These are phyloP conservation scores for Gymnorhina tibicen DNA, from an alignment of 2,113 vertebrate genomes.

Conservation along the genomic window DNA sequence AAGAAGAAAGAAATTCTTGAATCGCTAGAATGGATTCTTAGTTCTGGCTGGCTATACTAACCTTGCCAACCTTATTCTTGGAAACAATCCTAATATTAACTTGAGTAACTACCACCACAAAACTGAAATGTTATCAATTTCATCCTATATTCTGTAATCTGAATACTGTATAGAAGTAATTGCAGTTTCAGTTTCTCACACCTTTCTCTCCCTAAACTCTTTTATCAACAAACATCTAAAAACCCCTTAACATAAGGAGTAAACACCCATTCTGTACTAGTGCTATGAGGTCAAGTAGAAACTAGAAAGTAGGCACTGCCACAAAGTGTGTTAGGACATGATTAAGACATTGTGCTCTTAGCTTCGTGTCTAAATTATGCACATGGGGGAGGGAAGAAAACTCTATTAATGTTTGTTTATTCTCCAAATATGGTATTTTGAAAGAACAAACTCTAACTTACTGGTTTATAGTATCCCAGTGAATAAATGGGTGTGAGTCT, in stretches of 20 bases:
- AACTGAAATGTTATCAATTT: not conserved
- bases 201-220: not conserved
- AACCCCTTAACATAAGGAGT: fast-evolving
- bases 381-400: not conserved
- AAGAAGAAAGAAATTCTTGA: not conserved
- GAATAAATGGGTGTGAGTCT: not conserved
- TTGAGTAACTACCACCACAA: not conserved
- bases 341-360: not conserved
- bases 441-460: not conserved
- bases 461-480: not conserved
- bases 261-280: not conserved
- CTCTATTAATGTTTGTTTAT: not conserved
- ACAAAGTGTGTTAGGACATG: not conserved
- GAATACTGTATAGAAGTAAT: not conserved
- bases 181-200: not conserved
- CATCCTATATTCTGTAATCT: not conserved
- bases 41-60: not conserved
- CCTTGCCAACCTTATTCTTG: not conserved
- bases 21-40: not conserved
- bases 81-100: not conserved
- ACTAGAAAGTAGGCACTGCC: not conserved
- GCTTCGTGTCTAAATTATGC: not conserved
- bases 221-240: not conserved
- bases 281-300: not conserved
- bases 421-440: not conserved